Percentiles rank a stretch among this genome's conserved stretches.
These are phyloP conservation scores for Eurytoma californica DNA, from an alignment of 2,888 invertebrate species.

Conservation along the genomic window DNA sequence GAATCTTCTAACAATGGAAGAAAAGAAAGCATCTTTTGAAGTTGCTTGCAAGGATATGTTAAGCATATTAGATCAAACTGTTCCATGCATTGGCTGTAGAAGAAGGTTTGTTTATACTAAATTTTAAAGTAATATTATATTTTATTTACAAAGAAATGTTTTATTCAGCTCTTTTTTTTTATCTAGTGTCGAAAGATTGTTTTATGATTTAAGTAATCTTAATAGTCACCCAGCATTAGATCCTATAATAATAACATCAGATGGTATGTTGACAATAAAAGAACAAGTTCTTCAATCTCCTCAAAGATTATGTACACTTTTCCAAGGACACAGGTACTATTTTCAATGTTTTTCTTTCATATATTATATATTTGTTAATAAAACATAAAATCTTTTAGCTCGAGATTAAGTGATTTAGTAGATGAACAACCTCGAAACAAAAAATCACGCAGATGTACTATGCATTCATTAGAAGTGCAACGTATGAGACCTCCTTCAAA, in stretches of 20 bases:
- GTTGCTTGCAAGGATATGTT: conserved; percentile 89
- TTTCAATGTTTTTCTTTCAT: too few species aligned
- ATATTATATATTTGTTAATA: not conserved
- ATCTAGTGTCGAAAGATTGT: conserved; percentile 89
- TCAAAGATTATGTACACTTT: conserved; percentile 87
- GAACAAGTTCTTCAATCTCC: conserved; percentile 88
- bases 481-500: conserved; percentile 83
- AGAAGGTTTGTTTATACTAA: conserved; percentile 80
- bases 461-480: conserved; percentile 93
- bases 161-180: conserved; percentile 64
- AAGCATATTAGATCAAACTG: conserved; percentile 90
- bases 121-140: not conserved
- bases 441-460: conserved; percentile 90
- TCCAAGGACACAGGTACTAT: conserved; percentile 90
- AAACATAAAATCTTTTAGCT: conserved; percentile 73
- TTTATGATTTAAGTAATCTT: conserved; percentile 89
- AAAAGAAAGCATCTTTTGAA: conserved; percentile 87
- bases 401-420: conserved; percentile 85
- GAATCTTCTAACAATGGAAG: conserved; percentile 84
- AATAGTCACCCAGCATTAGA: conserved; percentile 89
- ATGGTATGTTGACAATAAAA: conserved; percentile 87
- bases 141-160: not conserved
- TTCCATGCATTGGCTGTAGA: conserved; percentile 95
- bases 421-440: conserved; percentile 89
- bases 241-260: conserved; percentile 86